Base-by-base conservation (phyloP, 2,113 vertebrate genomes). In the Phylloscopus trochiloides region DNA sequence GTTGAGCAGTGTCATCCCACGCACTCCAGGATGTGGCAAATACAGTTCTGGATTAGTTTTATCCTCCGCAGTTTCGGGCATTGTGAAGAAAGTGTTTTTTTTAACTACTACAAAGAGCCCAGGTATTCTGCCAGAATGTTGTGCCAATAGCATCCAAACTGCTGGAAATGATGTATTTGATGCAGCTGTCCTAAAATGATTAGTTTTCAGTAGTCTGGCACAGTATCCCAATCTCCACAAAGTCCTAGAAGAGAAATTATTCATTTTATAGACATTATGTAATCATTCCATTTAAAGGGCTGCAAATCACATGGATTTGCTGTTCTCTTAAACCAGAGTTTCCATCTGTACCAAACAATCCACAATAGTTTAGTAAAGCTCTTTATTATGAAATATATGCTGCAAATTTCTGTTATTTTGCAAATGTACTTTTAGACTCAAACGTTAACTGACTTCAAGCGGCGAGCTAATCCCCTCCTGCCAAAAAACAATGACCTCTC, bases 1-100 rank as follows among this genome's bases (percentile, higher is more conserved):
- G 92, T 99, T 94, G 36, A 99, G 98, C 17, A 83, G 51, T n/a
- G 98, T 99, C 99, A 99, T 99, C 54, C 99, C 99, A 74, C 99
- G 98, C 54, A 99, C 99, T 48, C 95, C 65, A 13, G 98, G 94
- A 84, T 98, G 98, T 7, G 98, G 98, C 4, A 70, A 94, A 93
- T 98, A 99, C n/a, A 98, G 92, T n/a, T 98, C 98, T 88, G 95
- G 92, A n/a, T 97, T 68, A 78, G 76, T 55, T 74, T 91, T 67
- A 58, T 81, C 91, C 84, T 97, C 89, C 72, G 93, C 25, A 12
- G 77, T 90, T 83, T 98, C 97, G 10, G 97, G 78, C 98, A 98
- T 97, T 68, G 90, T 95, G 89, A 86, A 97, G 84, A 97, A 95
- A 6, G 21, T 66, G 9, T 24, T 82, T 79, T 85, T 98, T 81